These are phyloP conservation scores for Heliconius hermathena DNA, from an alignment of 1,140 invertebrate species.

Conservation along the genomic window DNA sequence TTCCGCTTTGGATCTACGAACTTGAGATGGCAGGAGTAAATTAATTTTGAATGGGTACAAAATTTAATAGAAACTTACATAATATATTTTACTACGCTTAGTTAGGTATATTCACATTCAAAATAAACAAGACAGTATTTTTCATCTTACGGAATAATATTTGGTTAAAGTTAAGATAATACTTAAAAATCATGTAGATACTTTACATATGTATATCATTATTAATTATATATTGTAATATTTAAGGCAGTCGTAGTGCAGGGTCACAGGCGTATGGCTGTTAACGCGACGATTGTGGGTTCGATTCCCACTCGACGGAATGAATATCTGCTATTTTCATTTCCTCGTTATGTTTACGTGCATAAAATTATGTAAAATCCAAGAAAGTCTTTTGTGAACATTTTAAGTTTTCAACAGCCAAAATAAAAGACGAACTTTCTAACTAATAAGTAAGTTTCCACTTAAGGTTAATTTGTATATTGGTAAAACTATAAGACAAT, in stretches of 20 bases:
- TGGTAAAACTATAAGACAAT: not conserved
- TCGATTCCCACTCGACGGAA: too few species aligned
- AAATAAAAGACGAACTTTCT: too few species aligned
- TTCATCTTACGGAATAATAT: too few species aligned
- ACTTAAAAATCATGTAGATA: too few species aligned
- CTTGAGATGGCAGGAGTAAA: constrained; percentile 18
- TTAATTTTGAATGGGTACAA: constrained; percentile 5
- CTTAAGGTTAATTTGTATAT: not conserved
- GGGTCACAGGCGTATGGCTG: too few species aligned
- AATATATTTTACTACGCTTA: not conserved
- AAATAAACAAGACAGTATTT: not conserved
- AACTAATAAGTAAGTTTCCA: not conserved
- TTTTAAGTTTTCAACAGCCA: too few species aligned
- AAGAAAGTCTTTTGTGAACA: too few species aligned
- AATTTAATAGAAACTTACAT: not conserved
- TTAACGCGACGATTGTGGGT: too few species aligned
- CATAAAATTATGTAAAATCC: too few species aligned
- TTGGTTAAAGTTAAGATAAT: too few species aligned
- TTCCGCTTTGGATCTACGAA: constrained; percentile 18
- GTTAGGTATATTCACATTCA: not conserved
- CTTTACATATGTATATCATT: not conserved
- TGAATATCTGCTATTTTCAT: too few species aligned
- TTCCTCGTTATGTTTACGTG: too few species aligned
- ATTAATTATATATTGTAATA: not conserved
- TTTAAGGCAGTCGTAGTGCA: not conserved